Conservation (phyloP, 2,888 invertebrate species). For the Amblyjoppa fuscipennis region DNA sequence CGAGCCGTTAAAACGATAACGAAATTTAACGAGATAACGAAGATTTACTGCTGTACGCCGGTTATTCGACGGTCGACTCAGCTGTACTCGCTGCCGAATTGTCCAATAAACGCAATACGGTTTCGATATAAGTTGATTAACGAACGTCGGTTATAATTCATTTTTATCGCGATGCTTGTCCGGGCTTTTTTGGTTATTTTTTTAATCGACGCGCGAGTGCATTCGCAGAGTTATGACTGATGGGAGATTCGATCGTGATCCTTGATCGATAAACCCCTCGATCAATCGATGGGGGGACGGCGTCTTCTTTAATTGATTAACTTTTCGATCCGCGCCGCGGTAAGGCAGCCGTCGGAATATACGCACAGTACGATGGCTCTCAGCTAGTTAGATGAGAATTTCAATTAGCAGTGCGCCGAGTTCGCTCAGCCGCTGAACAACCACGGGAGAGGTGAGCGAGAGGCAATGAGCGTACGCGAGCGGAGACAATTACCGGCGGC, state of each 20-base stretch:
- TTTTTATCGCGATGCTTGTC: background rate
- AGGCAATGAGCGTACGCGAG: conserved; percentile 63
- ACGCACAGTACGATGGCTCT: conserved; percentile 20
- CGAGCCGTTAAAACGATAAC: background rate
- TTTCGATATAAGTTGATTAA: background rate
- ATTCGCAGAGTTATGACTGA: background rate
- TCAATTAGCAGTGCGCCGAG: conserved; percentile 74
- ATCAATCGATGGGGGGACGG: background rate
- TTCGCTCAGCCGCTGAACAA: conserved; percentile 38
- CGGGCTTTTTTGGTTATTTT: background rate
- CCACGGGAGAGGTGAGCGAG: conserved; percentile 39
- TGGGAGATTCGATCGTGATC: conserved; percentile 1
- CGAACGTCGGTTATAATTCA: background rate
- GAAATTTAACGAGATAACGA: background rate
- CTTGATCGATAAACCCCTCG: conserved; percentile 30
- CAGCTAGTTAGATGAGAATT: conserved; percentile 76
- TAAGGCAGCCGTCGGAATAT: background rate
- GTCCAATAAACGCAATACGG: background rate
- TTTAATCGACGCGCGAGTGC: background rate
- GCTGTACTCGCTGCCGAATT: background rate
- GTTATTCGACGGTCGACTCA: background rate
- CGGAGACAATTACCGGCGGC: conserved; percentile 78
- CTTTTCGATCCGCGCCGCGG: conserved; percentile 16
- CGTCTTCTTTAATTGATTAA: conserved; percentile 38
- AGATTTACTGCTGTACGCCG: background rate